Percentiles rank a stretch among this genome's conserved stretches.
Conservation (phyloP, 2,113 vertebrate genomes). For the Ptyas mucosa region DNA sequence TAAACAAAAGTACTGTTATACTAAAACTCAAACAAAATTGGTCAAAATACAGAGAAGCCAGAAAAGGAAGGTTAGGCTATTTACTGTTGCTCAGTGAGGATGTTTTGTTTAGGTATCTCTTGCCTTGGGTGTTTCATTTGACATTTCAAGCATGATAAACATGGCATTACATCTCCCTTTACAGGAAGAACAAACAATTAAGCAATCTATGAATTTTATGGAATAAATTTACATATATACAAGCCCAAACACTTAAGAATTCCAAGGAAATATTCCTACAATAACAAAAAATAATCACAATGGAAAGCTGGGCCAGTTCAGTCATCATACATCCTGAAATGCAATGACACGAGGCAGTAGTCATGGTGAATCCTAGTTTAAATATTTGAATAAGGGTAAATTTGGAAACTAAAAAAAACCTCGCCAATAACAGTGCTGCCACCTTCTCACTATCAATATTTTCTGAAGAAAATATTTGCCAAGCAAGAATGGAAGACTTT, state of each 20-base stretch:
- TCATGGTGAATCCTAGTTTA: not conserved
- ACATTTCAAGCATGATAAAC: slow-evolving; percentile 15
- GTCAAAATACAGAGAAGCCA: slow-evolving; percentile 3
- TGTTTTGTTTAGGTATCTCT: not conserved
- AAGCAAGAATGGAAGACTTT: not conserved
- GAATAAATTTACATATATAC: not conserved
- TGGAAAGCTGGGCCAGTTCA: not conserved
- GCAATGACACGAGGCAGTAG: not conserved
- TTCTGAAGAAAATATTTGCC: not conserved
- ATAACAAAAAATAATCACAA: not conserved
- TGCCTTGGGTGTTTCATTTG: slow-evolving; percentile 7
- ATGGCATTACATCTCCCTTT: not conserved
- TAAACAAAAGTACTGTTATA: not conserved
- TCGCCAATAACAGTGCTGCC: not conserved
- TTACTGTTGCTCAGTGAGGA: slow-evolving; percentile 8
- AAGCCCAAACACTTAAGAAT: not conserved
- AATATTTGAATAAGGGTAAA: not conserved
- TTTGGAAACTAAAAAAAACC: not conserved
- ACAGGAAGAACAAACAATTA: not conserved
- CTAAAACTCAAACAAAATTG: slow-evolving; percentile 2
- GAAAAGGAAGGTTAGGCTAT: not conserved
- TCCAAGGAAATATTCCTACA: not conserved
- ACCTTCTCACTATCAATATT: not conserved
- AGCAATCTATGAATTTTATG: slow-evolving; percentile 14
- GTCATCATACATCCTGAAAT: not conserved